Percentiles rank a stretch among this genome's conserved stretches.
These are phyloP conservation scores for Trachythela sp. DNA, from an alignment of 64 coral and sea anemone species.

Conservation along the genomic window DNA sequence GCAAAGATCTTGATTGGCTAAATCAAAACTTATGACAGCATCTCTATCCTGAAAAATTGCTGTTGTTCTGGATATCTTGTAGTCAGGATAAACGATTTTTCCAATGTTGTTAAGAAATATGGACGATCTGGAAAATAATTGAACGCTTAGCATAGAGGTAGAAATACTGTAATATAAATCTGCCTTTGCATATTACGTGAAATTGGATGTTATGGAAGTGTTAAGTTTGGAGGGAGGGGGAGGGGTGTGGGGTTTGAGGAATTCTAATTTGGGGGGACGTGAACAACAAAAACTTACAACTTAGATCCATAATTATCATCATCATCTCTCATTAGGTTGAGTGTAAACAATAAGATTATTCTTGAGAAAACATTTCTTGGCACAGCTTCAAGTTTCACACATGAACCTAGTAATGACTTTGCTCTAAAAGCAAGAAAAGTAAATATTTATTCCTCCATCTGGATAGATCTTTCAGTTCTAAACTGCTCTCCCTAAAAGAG, in stretches of 20 bases:
- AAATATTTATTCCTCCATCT: background rate
- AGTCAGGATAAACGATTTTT: slow-evolving; percentile 54
- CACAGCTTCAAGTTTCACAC: slow-evolving; percentile 62
- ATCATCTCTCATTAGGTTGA: slow-evolving; percentile 79
- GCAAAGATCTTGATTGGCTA: slow-evolving; percentile 70
- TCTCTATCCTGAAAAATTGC: slow-evolving; percentile 58
- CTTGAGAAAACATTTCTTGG: slow-evolving; percentile 65
- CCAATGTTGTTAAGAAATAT: slow-evolving; percentile 71
- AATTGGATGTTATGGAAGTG: too few species aligned
- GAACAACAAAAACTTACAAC: background rate
- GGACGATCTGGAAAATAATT: slow-evolving; percentile 48
- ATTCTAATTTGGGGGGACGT: too few species aligned
- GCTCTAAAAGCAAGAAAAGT: slow-evolving; percentile 45
- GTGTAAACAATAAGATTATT: slow-evolving; percentile 70
- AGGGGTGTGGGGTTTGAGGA: too few species aligned
- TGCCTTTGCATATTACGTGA: too few species aligned
- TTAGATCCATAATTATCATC: slow-evolving; percentile 42
- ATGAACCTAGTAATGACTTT: slow-evolving; percentile 61
- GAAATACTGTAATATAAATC: background rate
- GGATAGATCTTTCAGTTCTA: too few species aligned
- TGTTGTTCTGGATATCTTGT: slow-evolving; percentile 53
- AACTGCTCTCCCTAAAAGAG: too few species aligned
- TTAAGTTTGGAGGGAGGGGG: too few species aligned
- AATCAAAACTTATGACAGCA: slow-evolving; percentile 51
- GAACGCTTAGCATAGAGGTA: background rate